phyloP scores from a whole-genome alignment of 2,113 vertebrate species.

The Coregonus clupeaformis region DNA sequence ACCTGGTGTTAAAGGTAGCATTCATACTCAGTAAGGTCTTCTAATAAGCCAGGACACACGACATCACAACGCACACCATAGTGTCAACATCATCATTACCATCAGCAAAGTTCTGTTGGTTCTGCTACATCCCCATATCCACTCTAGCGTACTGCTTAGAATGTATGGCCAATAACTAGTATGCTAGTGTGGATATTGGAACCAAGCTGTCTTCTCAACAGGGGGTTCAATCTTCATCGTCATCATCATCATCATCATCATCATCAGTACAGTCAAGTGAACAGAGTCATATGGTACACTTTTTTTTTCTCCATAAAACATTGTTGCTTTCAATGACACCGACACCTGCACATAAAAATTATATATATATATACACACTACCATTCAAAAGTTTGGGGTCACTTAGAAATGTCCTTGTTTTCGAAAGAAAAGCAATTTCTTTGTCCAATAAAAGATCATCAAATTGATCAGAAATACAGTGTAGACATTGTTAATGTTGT shows the following conservation, averaged over 20 bases:
- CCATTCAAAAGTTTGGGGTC: no score
- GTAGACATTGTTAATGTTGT: no score
- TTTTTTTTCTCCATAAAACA: slow-evolving; percentile 65
- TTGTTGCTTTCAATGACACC: slow-evolving; percentile 78
- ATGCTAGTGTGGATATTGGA: no score
- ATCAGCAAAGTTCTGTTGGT: slow-evolving; percentile 67
- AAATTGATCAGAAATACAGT: no score
- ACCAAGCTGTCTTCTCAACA: slow-evolving; percentile 39
- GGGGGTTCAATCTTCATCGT: background rate
- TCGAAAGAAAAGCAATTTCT: no score
- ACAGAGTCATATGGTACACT: slow-evolving; percentile 70
- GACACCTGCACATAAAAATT: slow-evolving; percentile 84
- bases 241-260: slow-evolving; percentile 48
- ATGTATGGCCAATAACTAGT: no score
- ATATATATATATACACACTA: slow-evolving; percentile 77
- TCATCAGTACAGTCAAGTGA: slow-evolving; percentile 69
- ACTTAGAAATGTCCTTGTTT: no score
- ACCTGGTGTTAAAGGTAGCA: slow-evolving; percentile 75
- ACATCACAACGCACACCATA: slow-evolving; percentile 74
- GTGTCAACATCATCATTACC: slow-evolving; percentile 74
- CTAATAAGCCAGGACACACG: slow-evolving; percentile 78
- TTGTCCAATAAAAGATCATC: no score
- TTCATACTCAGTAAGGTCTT: slow-evolving; percentile 76
- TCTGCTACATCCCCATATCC: no score
- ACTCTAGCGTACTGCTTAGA: no score